These are phyloP conservation scores for Masnerella sp. DNA, from an alignment of 2,888 invertebrate species.

Conservation along the genomic window DNA sequence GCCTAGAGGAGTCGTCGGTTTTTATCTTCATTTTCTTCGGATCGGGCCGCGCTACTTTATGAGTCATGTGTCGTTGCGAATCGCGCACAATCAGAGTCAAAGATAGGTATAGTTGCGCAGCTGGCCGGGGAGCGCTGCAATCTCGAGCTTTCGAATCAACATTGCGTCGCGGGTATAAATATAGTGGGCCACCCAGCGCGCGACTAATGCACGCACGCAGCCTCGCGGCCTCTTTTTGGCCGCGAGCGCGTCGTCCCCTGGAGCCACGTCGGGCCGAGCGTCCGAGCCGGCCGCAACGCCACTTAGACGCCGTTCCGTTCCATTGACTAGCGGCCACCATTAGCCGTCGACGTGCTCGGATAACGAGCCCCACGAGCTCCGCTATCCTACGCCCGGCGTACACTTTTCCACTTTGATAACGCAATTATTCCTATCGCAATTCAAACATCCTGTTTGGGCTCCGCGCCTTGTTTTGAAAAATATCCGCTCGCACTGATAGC, in stretches of 20 bases:
- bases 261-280: constrained; percentile 31
- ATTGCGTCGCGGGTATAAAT: constrained; percentile 70
- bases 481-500: constrained; percentile 23
- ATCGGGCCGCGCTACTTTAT: constrained; percentile 38
- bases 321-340: constrained; percentile 61
- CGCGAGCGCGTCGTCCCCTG: constrained; percentile 40
- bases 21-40: neutral
- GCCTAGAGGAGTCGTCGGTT: neutral
- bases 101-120: constrained; percentile 55
- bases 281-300: constrained; percentile 1
- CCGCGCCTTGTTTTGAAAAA: constrained; percentile 25
- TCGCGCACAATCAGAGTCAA: constrained; percentile 53
- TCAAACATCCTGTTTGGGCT: constrained; percentile 38
- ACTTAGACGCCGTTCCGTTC: constrained; percentile 48
- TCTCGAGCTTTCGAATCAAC: constrained; percentile 63
- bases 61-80: constrained; percentile 36
- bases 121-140: constrained; percentile 47
- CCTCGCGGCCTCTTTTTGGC: constrained; percentile 1
- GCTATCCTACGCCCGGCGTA: constrained; percentile 33
- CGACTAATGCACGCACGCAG: constrained; percentile 60
- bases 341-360: constrained; percentile 57
- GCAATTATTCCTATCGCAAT: constrained; percentile 28
- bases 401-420: constrained; percentile 15
- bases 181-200: constrained; percentile 73
- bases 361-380: constrained; percentile 38